Evolutionary conservation across 2,113 vertebrate species (phyloP).

Genomic region (Agapornis roseicollis): DNA sequence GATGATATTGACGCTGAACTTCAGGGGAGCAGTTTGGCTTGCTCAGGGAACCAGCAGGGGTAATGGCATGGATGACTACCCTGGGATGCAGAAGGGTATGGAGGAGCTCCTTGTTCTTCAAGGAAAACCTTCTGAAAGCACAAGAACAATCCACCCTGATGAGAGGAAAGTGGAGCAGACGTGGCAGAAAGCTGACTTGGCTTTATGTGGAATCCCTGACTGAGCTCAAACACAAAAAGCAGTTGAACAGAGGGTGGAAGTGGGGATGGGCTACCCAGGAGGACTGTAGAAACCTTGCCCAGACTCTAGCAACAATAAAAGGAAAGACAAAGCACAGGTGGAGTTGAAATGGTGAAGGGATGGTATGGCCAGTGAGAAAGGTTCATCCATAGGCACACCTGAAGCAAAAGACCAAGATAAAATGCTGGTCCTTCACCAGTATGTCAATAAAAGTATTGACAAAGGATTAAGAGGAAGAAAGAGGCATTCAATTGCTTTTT

Average conservation of each 20-base stretch:
- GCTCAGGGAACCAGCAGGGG: background rate
- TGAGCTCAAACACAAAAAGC: background rate
- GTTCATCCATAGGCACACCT: background rate
- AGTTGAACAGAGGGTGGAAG: conserved; percentile 9
- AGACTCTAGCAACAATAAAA: background rate
- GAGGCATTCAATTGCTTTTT: background rate
- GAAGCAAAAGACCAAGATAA: background rate
- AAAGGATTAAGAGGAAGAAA: background rate
- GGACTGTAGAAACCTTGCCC: background rate
- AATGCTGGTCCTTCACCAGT: accelerated
- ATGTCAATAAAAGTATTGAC: background rate
- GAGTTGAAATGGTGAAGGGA: background rate
- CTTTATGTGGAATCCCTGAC: background rate
- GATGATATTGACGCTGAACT: background rate
- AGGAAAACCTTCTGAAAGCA: background rate
- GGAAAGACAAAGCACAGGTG: background rate
- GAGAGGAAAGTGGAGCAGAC: background rate
- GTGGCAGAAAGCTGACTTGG: conserved; percentile 8
- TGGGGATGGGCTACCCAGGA: background rate
- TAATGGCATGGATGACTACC: background rate
- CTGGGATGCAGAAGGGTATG: background rate
- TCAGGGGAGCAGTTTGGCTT: background rate
- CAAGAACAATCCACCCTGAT: background rate
- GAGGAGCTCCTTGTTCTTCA: background rate
- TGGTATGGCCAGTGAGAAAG: background rate